Evolutionary conservation across 2,113 vertebrate species (phyloP).

Genomic region (Stigmatopora nigra): DNA sequence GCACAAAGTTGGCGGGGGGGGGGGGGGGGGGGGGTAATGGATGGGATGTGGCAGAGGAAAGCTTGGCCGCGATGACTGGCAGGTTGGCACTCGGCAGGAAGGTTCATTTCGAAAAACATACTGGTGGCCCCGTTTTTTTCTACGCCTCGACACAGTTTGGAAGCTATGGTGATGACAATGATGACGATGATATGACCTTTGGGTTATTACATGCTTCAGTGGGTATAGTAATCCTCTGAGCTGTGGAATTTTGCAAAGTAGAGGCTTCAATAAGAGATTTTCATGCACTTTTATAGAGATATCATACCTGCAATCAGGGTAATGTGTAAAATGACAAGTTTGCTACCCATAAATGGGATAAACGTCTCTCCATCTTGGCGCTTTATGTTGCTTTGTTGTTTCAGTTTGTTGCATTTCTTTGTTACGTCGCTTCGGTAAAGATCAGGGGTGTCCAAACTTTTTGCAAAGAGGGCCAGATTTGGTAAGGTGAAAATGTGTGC

Average conservation of each 20-base stretch:
- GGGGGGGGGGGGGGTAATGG: conserved; percentile 52
- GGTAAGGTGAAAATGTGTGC: too few relatives aligned
- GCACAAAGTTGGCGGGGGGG: conserved; percentile 61
- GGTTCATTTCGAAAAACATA: conserved; percentile 36
- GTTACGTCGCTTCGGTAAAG: too few relatives aligned
- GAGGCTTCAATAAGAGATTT: conserved; percentile 7
- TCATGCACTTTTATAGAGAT: background rate
- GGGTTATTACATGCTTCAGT: conserved; percentile 45
- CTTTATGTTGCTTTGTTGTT: too few relatives aligned
- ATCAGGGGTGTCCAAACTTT: too few relatives aligned
- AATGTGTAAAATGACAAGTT: background rate
- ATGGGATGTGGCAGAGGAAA: conserved; percentile 36
- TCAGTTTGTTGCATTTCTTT: too few relatives aligned
- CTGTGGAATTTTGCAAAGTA: conserved; percentile 47
- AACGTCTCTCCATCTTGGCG: too few relatives aligned
- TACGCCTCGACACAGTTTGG: conserved; percentile 50
- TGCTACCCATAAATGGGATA: too few relatives aligned
- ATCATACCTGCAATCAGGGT: background rate
- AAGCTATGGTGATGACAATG: conserved; percentile 50
- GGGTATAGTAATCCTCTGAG: conserved; percentile 48
- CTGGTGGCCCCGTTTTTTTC: conserved; percentile 27
- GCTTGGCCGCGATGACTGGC: conserved; percentile 33
- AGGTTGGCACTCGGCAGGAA: conserved; percentile 30
- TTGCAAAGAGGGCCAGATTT: too few relatives aligned
- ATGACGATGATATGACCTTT: conserved; percentile 55